Conservation (phyloP, 1,140 invertebrate genomes). For the Archivesica marissinica region DNA sequence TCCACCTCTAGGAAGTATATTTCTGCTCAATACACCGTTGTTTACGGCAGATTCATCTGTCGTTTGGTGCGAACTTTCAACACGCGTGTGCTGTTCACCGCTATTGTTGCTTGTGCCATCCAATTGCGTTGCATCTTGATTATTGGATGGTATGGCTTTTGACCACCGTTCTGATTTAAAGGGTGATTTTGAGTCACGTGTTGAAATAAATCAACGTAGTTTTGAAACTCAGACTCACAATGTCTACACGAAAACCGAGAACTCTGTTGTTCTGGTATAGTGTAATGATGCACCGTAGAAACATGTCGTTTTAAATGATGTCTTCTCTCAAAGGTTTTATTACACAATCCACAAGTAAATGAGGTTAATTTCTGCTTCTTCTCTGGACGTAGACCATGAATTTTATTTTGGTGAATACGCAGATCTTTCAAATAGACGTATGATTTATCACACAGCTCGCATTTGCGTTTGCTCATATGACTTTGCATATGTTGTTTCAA, state of each 20-base stretch:
- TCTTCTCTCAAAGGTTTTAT: neutral
- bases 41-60: slow-evolving; percentile 27
- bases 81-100: neutral
- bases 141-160: neutral
- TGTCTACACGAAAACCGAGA: slow-evolving; percentile 35
- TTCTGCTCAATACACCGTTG: slow-evolving; percentile 13
- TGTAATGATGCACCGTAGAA: neutral
- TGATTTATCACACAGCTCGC: neutral
- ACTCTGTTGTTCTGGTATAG: neutral
- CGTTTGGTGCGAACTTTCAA: neutral
- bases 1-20: neutral
- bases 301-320: slow-evolving; percentile 18
- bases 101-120: neutral
- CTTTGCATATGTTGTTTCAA: slow-evolving; percentile 38
- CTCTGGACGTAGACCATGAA: slow-evolving; percentile 17
- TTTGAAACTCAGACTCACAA: slow-evolving; percentile 16
- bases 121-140: neutral
- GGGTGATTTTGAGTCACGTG: slow-evolving; percentile 45
- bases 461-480: slow-evolving; percentile 32
- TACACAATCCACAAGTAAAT: slow-evolving; percentile 18
- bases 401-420: slow-evolving; percentile 7
- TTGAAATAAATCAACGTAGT: slow-evolving; percentile 31
- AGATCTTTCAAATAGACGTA: slow-evolving; percentile 3
- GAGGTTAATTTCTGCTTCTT: slow-evolving; percentile 18
- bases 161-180: slow-evolving; percentile 36